phyloP scores from a whole-genome alignment of 2,888 invertebrate genomes.

The Laspeyria flexula region DNA sequence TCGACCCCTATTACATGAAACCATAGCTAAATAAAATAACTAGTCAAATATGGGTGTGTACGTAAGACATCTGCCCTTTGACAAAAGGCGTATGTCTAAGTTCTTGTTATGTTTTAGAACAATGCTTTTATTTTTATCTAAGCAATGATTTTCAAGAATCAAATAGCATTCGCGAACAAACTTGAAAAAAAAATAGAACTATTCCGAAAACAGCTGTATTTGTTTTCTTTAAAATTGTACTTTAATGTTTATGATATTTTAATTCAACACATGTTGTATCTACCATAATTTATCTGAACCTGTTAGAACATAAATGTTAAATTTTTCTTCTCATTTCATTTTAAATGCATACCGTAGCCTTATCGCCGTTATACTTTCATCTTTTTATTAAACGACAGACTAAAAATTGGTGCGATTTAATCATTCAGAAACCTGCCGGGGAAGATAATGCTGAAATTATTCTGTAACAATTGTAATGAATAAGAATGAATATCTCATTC shows the following conservation, averaged over 20 bases:
- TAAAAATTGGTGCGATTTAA: conserved; percentile 73
- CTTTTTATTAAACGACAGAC: conserved; percentile 48
- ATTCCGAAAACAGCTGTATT: no score
- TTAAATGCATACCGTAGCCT: conserved; percentile 45
- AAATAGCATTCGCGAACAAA: no score
- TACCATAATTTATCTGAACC: neutral
- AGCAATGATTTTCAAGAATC: no score
- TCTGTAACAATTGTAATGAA: conserved; percentile 71
- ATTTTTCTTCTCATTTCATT: conserved; percentile 31
- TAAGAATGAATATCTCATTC: conserved; percentile 75
- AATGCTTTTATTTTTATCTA: no score
- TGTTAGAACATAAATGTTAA: neutral
- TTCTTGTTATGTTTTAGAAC: no score
- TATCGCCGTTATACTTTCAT: conserved; percentile 39
- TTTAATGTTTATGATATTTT: neutral
- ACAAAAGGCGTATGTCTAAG: no score
- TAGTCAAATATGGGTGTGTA: no score
- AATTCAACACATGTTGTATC: neutral
- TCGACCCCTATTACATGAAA: no score
- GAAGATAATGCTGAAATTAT: conserved; percentile 76
- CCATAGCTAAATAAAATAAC: no score
- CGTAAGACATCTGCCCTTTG: no score
- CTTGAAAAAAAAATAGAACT: no score
- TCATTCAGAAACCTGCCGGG: conserved; percentile 70
- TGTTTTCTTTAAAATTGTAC: neutral